Percentiles rank a stretch among this genome's conserved stretches.
Conservation (phyloP, 2,888 invertebrate genomes). For the Xanthorhoe spadicearia region DNA sequence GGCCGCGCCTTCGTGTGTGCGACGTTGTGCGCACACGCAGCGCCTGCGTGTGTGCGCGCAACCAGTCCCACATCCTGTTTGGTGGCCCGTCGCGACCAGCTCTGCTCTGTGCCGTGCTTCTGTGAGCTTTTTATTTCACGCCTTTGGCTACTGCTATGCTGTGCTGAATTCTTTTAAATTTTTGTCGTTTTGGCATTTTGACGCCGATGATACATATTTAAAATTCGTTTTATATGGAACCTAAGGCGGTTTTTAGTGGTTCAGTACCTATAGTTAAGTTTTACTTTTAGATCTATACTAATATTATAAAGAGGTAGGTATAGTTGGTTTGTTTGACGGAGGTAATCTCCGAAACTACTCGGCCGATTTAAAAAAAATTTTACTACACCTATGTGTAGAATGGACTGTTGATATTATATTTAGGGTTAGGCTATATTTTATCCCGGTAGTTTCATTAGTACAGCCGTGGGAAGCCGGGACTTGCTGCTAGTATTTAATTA, state of each 20-base stretch:
- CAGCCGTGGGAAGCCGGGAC: too few species aligned
- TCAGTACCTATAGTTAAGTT: background rate
- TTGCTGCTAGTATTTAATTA: too few species aligned
- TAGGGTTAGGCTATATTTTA: too few species aligned
- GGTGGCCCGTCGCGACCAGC: constrained; percentile 74
- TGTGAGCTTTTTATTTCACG: constrained; percentile 83
- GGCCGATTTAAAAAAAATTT: too few species aligned
- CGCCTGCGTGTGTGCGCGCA: constrained; percentile 62
- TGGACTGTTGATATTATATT: too few species aligned
- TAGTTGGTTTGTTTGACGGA: too few species aligned
- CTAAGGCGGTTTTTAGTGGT: background rate
- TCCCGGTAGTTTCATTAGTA: too few species aligned
- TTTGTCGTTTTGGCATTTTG: constrained; percentile 26
- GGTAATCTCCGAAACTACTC: too few species aligned
- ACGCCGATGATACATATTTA: constrained; percentile 9
- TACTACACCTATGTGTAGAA: too few species aligned
- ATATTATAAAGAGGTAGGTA: background rate
- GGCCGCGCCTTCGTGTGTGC: constrained; percentile 72
- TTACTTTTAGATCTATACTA: background rate
- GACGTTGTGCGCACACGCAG: constrained; percentile 50
- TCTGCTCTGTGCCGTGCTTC: constrained; percentile 70
- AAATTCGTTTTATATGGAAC: background rate
- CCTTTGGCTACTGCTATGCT: constrained; percentile 63
- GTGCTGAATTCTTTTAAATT: constrained; percentile 49
- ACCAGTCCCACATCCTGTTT: constrained; percentile 85